A percentile compares a stretch with the other conserved stretches of the same genome.
Conservation (phyloP, 2,888 invertebrate species). For the Thelaira solivaga region DNA sequence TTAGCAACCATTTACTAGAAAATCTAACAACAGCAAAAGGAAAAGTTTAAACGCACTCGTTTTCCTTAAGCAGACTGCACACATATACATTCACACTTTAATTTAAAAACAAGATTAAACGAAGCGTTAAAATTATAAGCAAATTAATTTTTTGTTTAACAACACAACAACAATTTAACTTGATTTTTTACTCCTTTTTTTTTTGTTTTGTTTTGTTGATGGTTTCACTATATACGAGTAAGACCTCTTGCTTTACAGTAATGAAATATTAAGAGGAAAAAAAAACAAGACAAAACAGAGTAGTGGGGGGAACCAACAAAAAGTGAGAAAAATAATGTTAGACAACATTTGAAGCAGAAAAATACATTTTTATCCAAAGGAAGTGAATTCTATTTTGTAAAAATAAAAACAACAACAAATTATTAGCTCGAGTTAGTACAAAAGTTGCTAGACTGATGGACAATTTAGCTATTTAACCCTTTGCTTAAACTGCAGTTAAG, state of each 20-base stretch:
- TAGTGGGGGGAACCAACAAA: neutral
- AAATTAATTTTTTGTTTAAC: conserved; percentile 74
- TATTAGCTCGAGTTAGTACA: neutral
- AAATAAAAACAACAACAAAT: no score
- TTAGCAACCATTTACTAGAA: conserved; percentile 50
- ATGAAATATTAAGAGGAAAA: conserved; percentile 23
- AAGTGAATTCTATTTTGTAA: neutral
- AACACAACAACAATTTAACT: conserved; percentile 53
- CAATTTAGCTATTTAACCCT: neutral
- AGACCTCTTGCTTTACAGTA: conserved; percentile 34
- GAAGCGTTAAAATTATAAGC: conserved; percentile 77
- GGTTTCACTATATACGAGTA: no score
- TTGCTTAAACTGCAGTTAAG: no score
- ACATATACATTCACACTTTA: conserved; percentile 9
- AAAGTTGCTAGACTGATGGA: conserved; percentile 1
- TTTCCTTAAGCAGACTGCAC: conserved; percentile 22
- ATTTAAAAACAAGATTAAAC: conserved; percentile 74
- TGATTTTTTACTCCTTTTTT: conserved; percentile 14
- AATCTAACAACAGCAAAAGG: conserved; percentile 3
- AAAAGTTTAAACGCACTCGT: conserved; percentile 35
- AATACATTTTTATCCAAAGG: neutral
- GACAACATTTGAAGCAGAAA: conserved; percentile 39
- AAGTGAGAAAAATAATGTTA: conserved; percentile 46
- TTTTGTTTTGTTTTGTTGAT: neutral
- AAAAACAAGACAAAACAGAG: neutral